Evolutionary conservation across 37 sponge, comb jelly and placozoan species (phyloP), one percentile per base, ranked within the genome.

Genomic region (Mnemiopsis leidyi): DNA sequence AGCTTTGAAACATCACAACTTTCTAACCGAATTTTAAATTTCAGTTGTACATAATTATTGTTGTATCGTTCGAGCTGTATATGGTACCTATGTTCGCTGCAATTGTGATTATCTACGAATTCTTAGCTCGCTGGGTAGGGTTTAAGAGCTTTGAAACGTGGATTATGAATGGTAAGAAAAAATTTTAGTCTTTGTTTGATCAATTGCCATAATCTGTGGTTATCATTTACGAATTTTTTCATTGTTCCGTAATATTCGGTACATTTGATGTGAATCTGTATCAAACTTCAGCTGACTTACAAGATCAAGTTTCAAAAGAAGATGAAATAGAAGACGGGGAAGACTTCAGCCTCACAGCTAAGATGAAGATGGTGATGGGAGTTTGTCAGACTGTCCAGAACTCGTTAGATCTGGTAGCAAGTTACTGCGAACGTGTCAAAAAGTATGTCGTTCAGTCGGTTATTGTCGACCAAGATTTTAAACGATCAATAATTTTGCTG

Each of bases 381-480:
- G 93, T 97, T 0, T 93, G 96, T 69, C 93, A 95, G 38, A 94
- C 94, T 0, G 95, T 96, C 29, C 98, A 97, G 93, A 94, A 83
- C 39, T 79, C 92, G 0, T 76, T 95, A 29, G 96, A 95, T 7
- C 35, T 68, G 37, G 40, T 96, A 0, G 96, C 96, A 0, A 93
- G 94, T 83, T 38, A 93, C 29, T 96, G 95, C 36, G 98, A 97
- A 76, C 69, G 96, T 76, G 76, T 96, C 7, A 95, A 94, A 38
- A 97, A 96, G 98, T 96, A 68, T 77, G 95, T 77, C 1, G 5
- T 77, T 77, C 1, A n/a, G n/a, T n/a, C n/a, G n/a, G n/a, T n/a
- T n/a, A n/a, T n/a, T n/a, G n/a, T n/a, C n/a, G n/a, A n/a, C n/a
- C n/a, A n/a, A n/a, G n/a, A n/a, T n/a, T n/a, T n/a, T n/a, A n/a